Conservation (phyloP, 2,888 invertebrate genomes). For the Endotricha flammealis region DNA sequence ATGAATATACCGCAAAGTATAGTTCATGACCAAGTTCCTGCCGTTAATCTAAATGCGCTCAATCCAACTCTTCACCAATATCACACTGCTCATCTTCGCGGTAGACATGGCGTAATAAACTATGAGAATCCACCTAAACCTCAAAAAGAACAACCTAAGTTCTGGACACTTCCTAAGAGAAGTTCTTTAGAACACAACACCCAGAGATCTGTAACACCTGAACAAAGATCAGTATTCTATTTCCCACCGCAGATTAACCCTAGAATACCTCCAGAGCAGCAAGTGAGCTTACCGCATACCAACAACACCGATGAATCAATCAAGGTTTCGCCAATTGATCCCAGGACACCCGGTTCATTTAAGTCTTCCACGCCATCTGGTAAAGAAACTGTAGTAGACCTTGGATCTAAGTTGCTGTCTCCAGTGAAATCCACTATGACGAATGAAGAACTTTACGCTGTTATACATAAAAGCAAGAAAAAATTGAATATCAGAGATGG, state of each 20-base stretch:
- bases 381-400: conserved; percentile 69
- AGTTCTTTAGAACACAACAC: conserved; percentile 33
- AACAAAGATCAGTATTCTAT: conserved; percentile 32
- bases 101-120: conserved; percentile 51
- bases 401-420: conserved; percentile 75
- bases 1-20: conserved; percentile 44
- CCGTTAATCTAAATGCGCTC: conserved; percentile 45
- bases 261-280: conserved; percentile 24
- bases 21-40: conserved; percentile 40
- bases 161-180: conserved; percentile 79
- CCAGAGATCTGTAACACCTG: conserved; percentile 23
- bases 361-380: conserved; percentile 83
- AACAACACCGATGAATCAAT: conserved; percentile 57
- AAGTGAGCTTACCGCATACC: conserved; percentile 15
- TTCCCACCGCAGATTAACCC: conserved; percentile 33
- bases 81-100: conserved; percentile 54
- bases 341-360: conserved; percentile 77
- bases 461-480: conserved; percentile 87
- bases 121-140: conserved; percentile 41
- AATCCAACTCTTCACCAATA: conserved; percentile 48
- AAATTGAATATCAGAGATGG: conserved; percentile 82
- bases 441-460: conserved; percentile 87
- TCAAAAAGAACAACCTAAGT: conserved; percentile 62
- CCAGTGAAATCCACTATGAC: conserved; percentile 86
- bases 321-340: conserved; percentile 83